phyloP scores from a whole-genome alignment of 37 sponge, comb jelly and placozoan species.

The Amphimedon queenslandica region DNA sequence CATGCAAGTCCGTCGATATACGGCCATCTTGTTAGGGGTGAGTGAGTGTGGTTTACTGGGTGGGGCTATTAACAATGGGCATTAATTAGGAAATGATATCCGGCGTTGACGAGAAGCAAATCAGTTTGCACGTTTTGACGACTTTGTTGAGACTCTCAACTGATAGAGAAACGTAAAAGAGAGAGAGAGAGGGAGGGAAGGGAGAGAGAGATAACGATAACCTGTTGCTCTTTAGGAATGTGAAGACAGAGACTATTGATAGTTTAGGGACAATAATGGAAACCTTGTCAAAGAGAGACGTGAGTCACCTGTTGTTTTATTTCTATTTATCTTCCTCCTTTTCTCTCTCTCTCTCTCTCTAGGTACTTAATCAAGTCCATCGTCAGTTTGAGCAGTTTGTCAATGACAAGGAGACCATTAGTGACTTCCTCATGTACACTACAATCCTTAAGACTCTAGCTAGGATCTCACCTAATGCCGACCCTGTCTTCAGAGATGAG shows the following conservation, averaged over 20 bases:
- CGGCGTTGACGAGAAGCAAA: slow-evolving; percentile 46
- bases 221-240: slow-evolving; percentile 35
- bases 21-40: slow-evolving; percentile 54
- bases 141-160: slow-evolving; percentile 58
- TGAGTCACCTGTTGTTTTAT: too few species aligned
- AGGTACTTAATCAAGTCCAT: slow-evolving; percentile 43
- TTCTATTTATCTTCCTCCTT: too few species aligned
- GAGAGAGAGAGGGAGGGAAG: background rate
- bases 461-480: slow-evolving; percentile 69
- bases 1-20: slow-evolving; percentile 56
- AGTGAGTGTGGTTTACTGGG: slow-evolving; percentile 2
- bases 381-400: slow-evolving; percentile 72
- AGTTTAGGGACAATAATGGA: slow-evolving; percentile 74
- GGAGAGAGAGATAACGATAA: background rate
- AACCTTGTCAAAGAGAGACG: slow-evolving; percentile 55
- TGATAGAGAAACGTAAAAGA: slow-evolving; percentile 67
- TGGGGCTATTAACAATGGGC: background rate
- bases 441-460: slow-evolving; percentile 70
- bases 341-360: background rate
- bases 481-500: slow-evolving; percentile 84
- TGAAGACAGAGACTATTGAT: slow-evolving; percentile 54
- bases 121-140: slow-evolving; percentile 49
- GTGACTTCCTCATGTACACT: slow-evolving; percentile 50
- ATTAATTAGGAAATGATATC: slow-evolving; percentile 37
- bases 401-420: slow-evolving; percentile 27